phyloP scores from a whole-genome alignment of 2,797 vertebrate genomes.

The Sebastolobus altivelis region DNA sequence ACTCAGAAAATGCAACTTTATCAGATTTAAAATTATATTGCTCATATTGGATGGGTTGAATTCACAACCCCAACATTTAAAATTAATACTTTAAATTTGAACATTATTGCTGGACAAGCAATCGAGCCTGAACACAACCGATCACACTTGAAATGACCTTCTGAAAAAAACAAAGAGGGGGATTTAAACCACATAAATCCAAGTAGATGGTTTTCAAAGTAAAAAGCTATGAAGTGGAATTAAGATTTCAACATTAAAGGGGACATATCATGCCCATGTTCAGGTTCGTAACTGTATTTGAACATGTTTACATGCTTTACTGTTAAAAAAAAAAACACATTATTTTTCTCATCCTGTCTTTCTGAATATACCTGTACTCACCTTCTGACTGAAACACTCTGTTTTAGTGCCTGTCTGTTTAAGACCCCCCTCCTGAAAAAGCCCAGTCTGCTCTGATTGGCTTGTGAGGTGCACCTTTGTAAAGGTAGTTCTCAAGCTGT shows the following conservation, averaged over 20 bases:
- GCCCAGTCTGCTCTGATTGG: no score
- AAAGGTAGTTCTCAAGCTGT: no score
- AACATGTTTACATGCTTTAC: no score
- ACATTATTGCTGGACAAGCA: background rate
- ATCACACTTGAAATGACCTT: background rate
- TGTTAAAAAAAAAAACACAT: no score
- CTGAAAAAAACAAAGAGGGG: background rate
- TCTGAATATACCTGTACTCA: no score
- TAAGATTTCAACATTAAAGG: background rate
- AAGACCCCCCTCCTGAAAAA: no score
- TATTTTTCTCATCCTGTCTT: no score
- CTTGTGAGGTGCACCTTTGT: no score
- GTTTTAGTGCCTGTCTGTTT: no score
- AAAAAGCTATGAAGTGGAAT: background rate
- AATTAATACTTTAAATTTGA: background rate
- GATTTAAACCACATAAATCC: background rate
- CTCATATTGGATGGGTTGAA: background rate
- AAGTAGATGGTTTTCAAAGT: background rate
- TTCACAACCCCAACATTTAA: background rate
- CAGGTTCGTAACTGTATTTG: background rate
- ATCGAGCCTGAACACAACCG: background rate
- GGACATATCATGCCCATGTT: background rate
- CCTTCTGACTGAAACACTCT: fast-evolving
- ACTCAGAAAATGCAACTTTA: background rate
- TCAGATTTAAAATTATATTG: background rate